Percentiles rank a stretch among this genome's conserved stretches.
phyloP scores from a whole-genome alignment of 2,797 vertebrate genomes.

The Clarias pachynema region DNA sequence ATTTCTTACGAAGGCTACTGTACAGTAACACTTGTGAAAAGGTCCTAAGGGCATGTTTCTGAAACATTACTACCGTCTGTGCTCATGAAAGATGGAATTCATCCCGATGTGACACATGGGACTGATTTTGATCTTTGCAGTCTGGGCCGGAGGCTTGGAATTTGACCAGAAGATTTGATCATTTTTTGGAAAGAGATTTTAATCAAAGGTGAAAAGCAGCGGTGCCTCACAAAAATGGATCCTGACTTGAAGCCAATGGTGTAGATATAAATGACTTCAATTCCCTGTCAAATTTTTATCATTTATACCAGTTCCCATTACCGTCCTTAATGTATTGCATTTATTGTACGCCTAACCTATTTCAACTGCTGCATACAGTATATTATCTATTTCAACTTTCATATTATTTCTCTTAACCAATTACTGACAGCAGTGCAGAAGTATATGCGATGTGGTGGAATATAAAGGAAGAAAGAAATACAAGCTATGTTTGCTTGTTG shows the following conservation, averaged over 20 bases:
- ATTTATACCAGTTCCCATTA: neutral
- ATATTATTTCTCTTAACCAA: neutral
- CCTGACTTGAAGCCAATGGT: neutral
- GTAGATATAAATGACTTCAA: neutral
- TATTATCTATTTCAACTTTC: neutral
- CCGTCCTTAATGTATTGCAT: neutral
- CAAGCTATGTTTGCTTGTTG: constrained; percentile 32
- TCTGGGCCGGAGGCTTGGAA: constrained; percentile 43
- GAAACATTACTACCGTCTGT: constrained; percentile 42
- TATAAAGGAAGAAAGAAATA: constrained; percentile 27
- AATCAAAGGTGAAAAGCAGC: constrained; percentile 37
- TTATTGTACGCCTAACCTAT: neutral
- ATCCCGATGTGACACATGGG: constrained; percentile 48
- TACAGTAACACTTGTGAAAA: constrained; percentile 29
- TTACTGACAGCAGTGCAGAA: neutral
- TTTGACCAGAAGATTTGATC: constrained; percentile 31
- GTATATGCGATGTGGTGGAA: constrained; percentile 4
- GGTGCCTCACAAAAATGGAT: constrained; percentile 37
- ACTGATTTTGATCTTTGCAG: constrained; percentile 48
- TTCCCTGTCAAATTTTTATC: neutral
- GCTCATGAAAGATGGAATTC: constrained; percentile 37
- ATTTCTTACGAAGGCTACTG: constrained; percentile 7
- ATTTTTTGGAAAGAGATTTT: constrained; percentile 37
- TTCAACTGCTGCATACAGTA: neutral
- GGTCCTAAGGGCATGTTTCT: constrained; percentile 32